Evolutionary conservation across 1,140 invertebrate species (phyloP).

Genomic region (Penaeus japonicus): DNA sequence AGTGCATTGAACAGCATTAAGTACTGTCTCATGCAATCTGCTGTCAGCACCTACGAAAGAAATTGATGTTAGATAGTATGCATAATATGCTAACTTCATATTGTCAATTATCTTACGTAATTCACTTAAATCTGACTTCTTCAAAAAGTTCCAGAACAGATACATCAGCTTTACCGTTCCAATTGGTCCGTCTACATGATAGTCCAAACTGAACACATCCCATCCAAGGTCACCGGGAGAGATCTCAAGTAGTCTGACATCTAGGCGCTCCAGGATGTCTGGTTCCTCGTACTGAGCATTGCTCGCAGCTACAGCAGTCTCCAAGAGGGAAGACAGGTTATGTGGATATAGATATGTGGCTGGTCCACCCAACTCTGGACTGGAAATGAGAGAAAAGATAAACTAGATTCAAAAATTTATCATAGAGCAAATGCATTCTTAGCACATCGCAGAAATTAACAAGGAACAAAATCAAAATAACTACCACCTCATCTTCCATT

Average conservation of each 20-base stretch:
- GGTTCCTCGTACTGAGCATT: constrained; percentile 93
- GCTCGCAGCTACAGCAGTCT: constrained; percentile 91
- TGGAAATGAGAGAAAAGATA: constrained; percentile 64
- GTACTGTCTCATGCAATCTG: constrained; percentile 81
- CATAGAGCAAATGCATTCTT: too few species aligned
- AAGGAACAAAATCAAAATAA: neutral
- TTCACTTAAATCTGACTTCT: too few species aligned
- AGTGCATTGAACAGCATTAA: constrained; percentile 89
- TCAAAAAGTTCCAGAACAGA: neutral
- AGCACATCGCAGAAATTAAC: neutral
- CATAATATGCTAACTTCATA: too few species aligned
- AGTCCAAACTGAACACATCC: constrained; percentile 95
- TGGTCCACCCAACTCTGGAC: constrained; percentile 87
- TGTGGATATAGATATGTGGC: constrained; percentile 87
- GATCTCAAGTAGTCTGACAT: constrained; percentile 81
- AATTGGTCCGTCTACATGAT: constrained; percentile 91
- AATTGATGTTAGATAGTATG: neutral
- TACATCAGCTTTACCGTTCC: constrained; percentile 73
- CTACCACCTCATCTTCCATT: neutral
- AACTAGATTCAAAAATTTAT: neutral
- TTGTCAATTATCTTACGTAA: too few species aligned
- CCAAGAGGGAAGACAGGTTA: constrained; percentile 87
- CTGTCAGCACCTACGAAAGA: constrained; percentile 78
- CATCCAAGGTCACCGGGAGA: constrained; percentile 88
- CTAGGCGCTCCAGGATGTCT: constrained; percentile 86